Base-by-base conservation (phyloP, 2,113 vertebrate species). In the Vombatus ursinus region DNA sequence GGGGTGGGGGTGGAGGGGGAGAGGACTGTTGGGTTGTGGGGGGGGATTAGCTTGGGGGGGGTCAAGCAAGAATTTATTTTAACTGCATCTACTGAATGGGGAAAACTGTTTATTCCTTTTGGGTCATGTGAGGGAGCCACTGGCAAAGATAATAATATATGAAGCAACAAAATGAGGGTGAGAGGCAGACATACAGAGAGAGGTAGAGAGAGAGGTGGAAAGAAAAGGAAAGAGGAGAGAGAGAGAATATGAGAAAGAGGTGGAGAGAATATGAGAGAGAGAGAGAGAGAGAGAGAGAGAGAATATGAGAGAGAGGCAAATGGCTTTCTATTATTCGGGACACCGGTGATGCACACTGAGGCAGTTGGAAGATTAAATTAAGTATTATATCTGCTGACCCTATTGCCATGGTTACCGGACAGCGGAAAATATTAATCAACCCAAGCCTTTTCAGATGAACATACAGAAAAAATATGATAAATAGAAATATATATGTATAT, bases 331-430 rank as follows among this genome's bases (percentile, higher is more conserved):
- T 99, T 99, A 99, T 99, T 98, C 98, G 97, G 98, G 99, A 98
- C 99, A 99, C 97, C 96, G 96, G 98, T 98, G 98, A 97, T 98
- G 97, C 98, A 98, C 97, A 98, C 97, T 98, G 98, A 98, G 98
- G 97, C 99, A 99, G 99, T 98, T 98, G 99, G 99, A 99, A 99
- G 99, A 99, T 99, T 99, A 99, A 99, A 99, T 99, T 99, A 99
- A 99, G 99, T 99, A 99, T 99, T 99, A 99, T 99, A 99, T 99
- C 99, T 99, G 99, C 99, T 99, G 99, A 99, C 99, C 99, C 99
- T 99, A 99, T 99, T 99, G 99, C 99, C 99, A 99, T 99, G 99
- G 99, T 99, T 99, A 99, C 99, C 98, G 99, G 99, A 99, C 98
- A 99, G 99, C 98, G 98, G 99, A 99, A 99, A 99, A 99, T 99